Evolutionary conservation across 2,113 vertebrate genomes (phyloP).

Genomic region (Pao palembangensis): DNA sequence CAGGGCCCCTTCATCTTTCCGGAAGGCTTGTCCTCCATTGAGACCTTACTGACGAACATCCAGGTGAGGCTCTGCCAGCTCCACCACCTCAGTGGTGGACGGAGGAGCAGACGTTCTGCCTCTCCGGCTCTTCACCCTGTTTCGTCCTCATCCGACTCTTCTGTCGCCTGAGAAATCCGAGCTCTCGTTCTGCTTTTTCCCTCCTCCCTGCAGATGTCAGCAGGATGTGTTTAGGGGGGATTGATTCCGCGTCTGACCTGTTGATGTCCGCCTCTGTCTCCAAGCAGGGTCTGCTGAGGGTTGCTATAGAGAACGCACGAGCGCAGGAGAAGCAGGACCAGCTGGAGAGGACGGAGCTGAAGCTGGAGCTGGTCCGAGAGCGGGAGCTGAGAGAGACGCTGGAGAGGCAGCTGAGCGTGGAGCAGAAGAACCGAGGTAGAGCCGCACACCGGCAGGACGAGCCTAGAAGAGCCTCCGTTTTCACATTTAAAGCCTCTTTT

Average conservation of each 20-base stretch:
- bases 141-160: no score
- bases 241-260: no score
- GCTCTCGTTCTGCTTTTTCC: no score
- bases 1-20: conserved; percentile 94
- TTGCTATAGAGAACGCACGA: conserved; percentile 96
- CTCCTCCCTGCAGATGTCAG: no score
- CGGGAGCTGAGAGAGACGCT: conserved; percentile 93
- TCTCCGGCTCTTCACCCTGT: no score
- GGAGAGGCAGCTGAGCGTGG: conserved; percentile 94
- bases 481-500: background rate
- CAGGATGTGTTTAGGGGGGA: no score
- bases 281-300: conserved; percentile 94
- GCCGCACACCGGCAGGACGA: no score
- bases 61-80: conserved; percentile 83
- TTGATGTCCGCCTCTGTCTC: conserved; percentile 63
- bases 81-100: conserved; percentile 57
- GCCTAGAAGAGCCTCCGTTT: no score
- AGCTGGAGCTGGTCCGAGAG: conserved; percentile 97
- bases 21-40: conserved; percentile 98
- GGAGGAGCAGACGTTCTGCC: conserved; percentile 28
- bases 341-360: conserved; percentile 96
- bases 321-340: conserved; percentile 98
- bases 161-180: no score
- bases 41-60: conserved; percentile 98
- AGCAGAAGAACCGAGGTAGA: conserved; percentile 96